Percentiles rank a stretch among this genome's conserved stretches.
phyloP scores from a whole-genome alignment of 1,140 invertebrate genomes.

The Zaprionus africanus region DNA sequence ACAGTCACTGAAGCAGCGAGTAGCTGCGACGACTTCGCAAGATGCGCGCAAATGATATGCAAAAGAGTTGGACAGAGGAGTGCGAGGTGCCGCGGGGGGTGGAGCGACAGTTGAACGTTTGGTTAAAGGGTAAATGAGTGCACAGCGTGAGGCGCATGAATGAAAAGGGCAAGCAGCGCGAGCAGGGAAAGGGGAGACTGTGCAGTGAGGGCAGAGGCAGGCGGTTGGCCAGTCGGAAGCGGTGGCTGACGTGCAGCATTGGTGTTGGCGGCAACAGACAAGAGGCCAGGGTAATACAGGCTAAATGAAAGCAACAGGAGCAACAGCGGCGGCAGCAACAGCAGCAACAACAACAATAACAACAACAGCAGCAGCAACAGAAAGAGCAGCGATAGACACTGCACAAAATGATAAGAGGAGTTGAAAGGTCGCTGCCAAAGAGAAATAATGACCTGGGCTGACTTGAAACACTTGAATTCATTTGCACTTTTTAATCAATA shows the following conservation, averaged over 20 bases:
- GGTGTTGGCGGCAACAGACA: slow-evolving; percentile 25
- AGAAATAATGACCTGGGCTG: neutral
- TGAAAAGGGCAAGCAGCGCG: slow-evolving; percentile 41
- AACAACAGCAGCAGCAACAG: slow-evolving; percentile 33
- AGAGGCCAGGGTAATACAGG: slow-evolving; percentile 55
- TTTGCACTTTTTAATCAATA: no score
- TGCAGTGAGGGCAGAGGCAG: neutral
- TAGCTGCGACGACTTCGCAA: slow-evolving; percentile 31
- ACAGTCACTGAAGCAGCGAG: neutral
- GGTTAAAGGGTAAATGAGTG: slow-evolving; percentile 81
- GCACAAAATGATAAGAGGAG: slow-evolving; percentile 36
- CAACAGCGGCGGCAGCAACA: slow-evolving; percentile 42
- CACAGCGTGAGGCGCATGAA: slow-evolving; percentile 74
- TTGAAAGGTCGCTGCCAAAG: neutral
- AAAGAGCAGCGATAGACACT: slow-evolving; percentile 48
- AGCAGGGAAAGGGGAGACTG: neutral
- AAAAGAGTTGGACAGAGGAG: slow-evolving; percentile 39
- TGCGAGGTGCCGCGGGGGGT: neutral
- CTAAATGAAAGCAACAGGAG: slow-evolving; percentile 70
- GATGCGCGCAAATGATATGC: slow-evolving; percentile 81
- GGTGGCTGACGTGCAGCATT: slow-evolving; percentile 15
- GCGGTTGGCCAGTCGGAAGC: slow-evolving; percentile 19
- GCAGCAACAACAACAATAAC: slow-evolving; percentile 26
- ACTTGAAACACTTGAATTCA: no score
- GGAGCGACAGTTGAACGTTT: slow-evolving; percentile 58